Base-by-base conservation (phyloP, 2,888 invertebrate species). In the Tricholauxania praeusta region DNA sequence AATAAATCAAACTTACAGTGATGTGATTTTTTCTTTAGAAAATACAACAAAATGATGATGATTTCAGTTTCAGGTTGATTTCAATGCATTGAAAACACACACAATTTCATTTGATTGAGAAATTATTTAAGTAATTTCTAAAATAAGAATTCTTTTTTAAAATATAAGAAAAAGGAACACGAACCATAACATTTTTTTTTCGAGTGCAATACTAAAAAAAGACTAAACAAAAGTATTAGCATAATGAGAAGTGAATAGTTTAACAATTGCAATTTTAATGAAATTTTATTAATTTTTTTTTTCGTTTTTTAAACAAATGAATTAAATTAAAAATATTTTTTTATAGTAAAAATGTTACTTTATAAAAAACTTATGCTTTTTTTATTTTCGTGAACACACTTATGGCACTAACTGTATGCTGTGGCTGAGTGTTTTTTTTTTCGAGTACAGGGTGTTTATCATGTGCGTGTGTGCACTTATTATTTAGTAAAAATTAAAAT, bases 1-100 rank as follows among this genome's bases (percentile, higher is more conserved):
- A 70, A 70, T 70, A 63, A 72, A 69, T 62, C 68, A 69, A 64
- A 69, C 60, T 59, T 69, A 68, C 62, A 68, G 68, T 57, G 51
- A 70, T 70, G 39, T 51, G 63, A 47, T 63, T 17, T 15, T 51
- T 51, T 51, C 19, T 60, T 60, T 28, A 22, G 22, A 64, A 49
- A 68, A 59, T 22, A 49, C 17, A 67, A 68, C 57, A 57, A 68
- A 17, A 32, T 22, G 28, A n/a, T 65, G n/a, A 51, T 63, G 19
- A 6, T 49, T 47, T 65, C 22, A 63, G 15, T 15, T 59, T 22
- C 19, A 59, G 28, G 48, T 22, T 59, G 59, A 59, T 60, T 57
- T 14, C n/a, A 70, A 63, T 22, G 53, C 59, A 78, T 17, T 48
- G 32, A 66, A 71, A 52, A 71, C 47, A 63, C 22, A 71, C 63